phyloP scores from a whole-genome alignment of 2,888 invertebrate genomes.

The Callyntrura sp. region DNA sequence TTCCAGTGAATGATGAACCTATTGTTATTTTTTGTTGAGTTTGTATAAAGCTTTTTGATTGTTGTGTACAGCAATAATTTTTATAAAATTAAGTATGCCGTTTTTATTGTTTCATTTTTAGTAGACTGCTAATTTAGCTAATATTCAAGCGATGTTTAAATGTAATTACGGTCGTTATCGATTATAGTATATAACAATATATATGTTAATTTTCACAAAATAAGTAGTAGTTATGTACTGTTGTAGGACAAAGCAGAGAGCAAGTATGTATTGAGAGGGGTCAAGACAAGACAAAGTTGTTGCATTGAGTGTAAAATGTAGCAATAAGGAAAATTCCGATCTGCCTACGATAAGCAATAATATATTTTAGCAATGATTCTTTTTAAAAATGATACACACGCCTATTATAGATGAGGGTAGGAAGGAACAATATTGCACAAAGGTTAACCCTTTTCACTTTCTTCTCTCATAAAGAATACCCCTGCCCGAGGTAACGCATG shows the following conservation, averaged over 20 bases:
- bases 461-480: too few relatives aligned
- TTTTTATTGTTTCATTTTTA: conserved; percentile 1
- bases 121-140: background rate
- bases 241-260: background rate
- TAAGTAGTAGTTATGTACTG: background rate
- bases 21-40: conserved; percentile 37
- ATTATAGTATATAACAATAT: too few relatives aligned
- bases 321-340: background rate
- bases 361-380: background rate
- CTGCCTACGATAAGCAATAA: conserved; percentile 28
- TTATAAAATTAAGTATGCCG: conserved; percentile 5
- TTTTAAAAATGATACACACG: background rate
- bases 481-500: background rate
- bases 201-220: too few relatives aligned
- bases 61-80: conserved; percentile 46
- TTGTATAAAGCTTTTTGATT: conserved; percentile 7
- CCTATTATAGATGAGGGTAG: background rate
- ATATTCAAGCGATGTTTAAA: background rate
- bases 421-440: background rate
- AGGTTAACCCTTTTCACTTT: background rate
- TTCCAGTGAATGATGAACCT: background rate
- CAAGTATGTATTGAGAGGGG: conserved; percentile 16
- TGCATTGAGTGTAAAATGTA: conserved; percentile 28
- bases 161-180: background rate
- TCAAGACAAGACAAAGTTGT: conserved; percentile 7